Evolutionary conservation across 37 sponge, comb jelly and placozoan species (phyloP).

Genomic region (Halisarca cf. caerulea): DNA sequence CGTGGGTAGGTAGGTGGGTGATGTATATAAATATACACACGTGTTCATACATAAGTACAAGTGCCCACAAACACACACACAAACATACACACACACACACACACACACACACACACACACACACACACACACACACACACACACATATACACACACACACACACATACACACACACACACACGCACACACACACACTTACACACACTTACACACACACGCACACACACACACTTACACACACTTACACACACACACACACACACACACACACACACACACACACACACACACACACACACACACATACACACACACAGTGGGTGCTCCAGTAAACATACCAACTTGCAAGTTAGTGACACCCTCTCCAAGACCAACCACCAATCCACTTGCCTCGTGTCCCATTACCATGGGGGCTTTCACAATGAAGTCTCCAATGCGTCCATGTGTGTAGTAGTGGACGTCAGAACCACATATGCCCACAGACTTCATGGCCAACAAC

Average conservation of each 20-base stretch:
- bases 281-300: constrained; percentile 31
- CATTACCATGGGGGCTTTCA: constrained; percentile 87
- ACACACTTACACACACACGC: no score
- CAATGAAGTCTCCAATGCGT: constrained; percentile 92
- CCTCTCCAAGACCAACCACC: constrained; percentile 81
- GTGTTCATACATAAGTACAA: no score
- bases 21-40: no score
- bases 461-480: constrained; percentile 98
- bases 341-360: constrained; percentile 74
- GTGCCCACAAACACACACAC: no score
- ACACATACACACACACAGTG: constrained; percentile 24
- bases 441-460: constrained; percentile 95
- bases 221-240: no score
- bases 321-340: constrained; percentile 37
- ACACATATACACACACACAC: no score
- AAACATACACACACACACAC: no score
- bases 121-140: background rate
- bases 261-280: constrained; percentile 10
- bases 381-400: constrained; percentile 93
- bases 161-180: no score
- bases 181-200: no score
- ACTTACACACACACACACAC: no score
- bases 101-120: no score
- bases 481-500: constrained; percentile 80
- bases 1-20: no score